Conservation (phyloP, 2,113 vertebrate genomes). For the Oncorhynchus keta region DNA sequence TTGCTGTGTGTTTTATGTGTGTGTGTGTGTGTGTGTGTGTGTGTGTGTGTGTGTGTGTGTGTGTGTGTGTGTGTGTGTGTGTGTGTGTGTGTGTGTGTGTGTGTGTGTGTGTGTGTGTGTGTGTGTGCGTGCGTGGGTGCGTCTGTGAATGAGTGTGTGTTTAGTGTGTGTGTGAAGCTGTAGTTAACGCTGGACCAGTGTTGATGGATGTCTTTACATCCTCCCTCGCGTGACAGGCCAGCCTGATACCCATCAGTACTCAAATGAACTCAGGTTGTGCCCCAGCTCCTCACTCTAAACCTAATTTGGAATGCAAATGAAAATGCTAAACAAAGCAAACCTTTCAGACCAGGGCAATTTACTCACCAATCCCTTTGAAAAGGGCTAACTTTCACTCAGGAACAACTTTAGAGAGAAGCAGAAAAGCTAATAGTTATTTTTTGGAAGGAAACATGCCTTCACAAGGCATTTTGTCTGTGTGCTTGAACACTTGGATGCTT, state of each 20-base stretch:
- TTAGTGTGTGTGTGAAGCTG: slow-evolving; percentile 23
- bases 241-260: slow-evolving; percentile 76
- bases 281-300: slow-evolving; percentile 56
- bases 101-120: not conserved
- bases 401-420: not conserved
- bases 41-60: not conserved
- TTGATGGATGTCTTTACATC: slow-evolving; percentile 56
- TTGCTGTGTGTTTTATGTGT: not conserved
- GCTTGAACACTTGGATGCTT: too few species aligned
- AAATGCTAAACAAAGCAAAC: slow-evolving; percentile 71
- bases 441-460: too few species aligned
- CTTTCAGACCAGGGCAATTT: slow-evolving; percentile 60
- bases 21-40: not conserved
- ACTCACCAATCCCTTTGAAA: slow-evolving; percentile 49
- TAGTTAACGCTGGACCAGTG: slow-evolving; percentile 23
- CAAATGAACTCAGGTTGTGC: slow-evolving; percentile 75
- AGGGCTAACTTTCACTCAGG: slow-evolving; percentile 12
- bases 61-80: slow-evolving; percentile 1
- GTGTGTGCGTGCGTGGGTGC: slow-evolving; percentile 13
- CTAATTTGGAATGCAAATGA: slow-evolving; percentile 81
- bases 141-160: not conserved
- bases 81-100: slow-evolving; percentile 5
- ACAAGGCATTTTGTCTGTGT: too few species aligned
- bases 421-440: not conserved
- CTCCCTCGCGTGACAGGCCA: slow-evolving; percentile 69